phyloP scores from a whole-genome alignment of 2,797 vertebrate species.

The Phalloptychus januarius region DNA sequence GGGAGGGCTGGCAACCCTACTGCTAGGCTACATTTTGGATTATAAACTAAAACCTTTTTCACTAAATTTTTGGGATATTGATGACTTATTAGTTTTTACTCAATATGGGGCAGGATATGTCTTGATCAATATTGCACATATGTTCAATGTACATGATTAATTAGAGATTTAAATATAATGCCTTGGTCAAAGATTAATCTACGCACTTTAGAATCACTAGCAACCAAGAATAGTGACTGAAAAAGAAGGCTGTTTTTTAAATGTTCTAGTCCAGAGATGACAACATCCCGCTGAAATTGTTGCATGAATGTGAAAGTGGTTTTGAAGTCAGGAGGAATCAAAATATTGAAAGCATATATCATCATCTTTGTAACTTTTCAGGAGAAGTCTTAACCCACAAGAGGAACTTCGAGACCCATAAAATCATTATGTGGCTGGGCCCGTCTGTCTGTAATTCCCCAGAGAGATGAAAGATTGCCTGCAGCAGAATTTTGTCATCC shows the following conservation, averaged over 20 bases:
- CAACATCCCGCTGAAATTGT: not conserved
- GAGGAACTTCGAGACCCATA: not conserved
- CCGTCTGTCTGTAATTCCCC: not conserved
- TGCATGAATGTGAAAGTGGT: not conserved
- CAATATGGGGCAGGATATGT: not conserved
- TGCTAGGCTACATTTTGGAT: not conserved
- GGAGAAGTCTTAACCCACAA: not conserved
- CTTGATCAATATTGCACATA: not conserved
- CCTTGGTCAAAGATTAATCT: not conserved
- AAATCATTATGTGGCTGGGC: not conserved
- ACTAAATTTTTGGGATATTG: not conserved
- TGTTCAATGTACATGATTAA: not conserved
- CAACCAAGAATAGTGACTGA: not conserved
- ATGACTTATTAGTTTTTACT: not conserved
- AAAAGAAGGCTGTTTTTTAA: not conserved
- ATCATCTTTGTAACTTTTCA: not conserved
- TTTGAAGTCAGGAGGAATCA: not conserved
- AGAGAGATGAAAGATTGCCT: not conserved
- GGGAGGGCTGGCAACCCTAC: too few relatives aligned
- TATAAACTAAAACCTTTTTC: not conserved
- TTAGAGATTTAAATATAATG: not conserved
- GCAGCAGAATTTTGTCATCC: not conserved
- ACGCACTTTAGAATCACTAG: not conserved
- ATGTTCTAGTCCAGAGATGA: not conserved
- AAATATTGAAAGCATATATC: not conserved